Conservation (phyloP, 2,113 vertebrate genomes). For the Petrocephalus microphthalmus region DNA sequence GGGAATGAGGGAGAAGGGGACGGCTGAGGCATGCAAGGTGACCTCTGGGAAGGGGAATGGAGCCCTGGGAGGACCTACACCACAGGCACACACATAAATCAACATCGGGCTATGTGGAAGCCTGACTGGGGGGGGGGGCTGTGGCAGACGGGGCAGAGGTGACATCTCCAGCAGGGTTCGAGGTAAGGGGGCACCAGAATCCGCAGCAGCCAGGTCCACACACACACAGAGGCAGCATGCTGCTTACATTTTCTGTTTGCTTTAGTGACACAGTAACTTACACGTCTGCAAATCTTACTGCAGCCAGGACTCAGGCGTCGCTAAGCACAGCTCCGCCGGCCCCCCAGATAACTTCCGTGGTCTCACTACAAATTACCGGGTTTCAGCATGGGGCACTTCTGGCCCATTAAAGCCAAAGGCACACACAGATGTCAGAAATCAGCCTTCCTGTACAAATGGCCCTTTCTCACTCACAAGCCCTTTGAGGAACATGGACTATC, state of each 20-base stretch:
- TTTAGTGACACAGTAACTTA: background rate
- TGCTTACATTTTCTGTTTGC: background rate
- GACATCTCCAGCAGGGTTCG: background rate
- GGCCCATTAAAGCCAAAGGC: constrained; percentile 6
- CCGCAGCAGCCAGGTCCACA: background rate
- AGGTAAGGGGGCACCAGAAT: background rate
- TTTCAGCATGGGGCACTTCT: background rate
- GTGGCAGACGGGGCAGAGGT: background rate
- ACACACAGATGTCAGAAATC: background rate
- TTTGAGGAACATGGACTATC: background rate
- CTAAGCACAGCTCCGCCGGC: background rate
- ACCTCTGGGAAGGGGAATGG: constrained; percentile 45
- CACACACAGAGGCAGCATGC: background rate
- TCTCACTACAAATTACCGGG: background rate
- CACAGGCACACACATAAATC: constrained; percentile 58
- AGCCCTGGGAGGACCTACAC: constrained; percentile 47
- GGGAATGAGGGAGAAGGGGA: constrained; percentile 21
- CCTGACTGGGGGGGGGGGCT: constrained; percentile 25
- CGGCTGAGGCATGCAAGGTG: constrained; percentile 53
- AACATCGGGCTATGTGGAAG: constrained; percentile 44
- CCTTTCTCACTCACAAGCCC: constrained; percentile 37
- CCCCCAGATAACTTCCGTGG: background rate
- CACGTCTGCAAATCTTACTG: background rate
- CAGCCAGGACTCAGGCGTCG: background rate
- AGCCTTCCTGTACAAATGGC: constrained; percentile 46